Percentiles rank a stretch among this genome's conserved stretches.
phyloP scores from a whole-genome alignment of 2,113 vertebrate genomes.

The Rynchops niger region DNA sequence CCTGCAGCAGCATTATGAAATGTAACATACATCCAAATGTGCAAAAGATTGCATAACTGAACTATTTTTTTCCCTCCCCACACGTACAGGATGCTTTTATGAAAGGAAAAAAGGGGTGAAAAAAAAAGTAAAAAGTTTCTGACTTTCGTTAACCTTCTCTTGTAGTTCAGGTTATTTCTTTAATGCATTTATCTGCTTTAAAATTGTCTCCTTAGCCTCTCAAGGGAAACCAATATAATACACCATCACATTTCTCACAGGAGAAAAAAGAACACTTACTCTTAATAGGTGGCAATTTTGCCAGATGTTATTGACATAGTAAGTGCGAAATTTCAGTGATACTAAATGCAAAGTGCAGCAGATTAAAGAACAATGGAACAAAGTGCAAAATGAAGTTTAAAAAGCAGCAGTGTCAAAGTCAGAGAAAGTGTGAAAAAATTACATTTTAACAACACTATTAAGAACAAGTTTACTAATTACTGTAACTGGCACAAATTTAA shows the following conservation, averaged over 20 bases:
- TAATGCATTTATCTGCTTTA: slow-evolving; percentile 87
- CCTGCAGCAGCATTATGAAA: not conserved
- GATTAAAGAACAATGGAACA: slow-evolving; percentile 94
- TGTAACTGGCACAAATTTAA: slow-evolving; percentile 73
- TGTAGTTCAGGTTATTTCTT: slow-evolving; percentile 83
- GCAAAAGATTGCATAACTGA: not conserved
- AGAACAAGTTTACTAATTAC: slow-evolving; percentile 83
- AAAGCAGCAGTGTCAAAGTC: slow-evolving; percentile 83
- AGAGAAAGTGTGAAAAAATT: slow-evolving; percentile 81
- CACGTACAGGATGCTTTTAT: not conserved
- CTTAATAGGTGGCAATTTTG: slow-evolving; percentile 98
- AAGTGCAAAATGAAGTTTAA: slow-evolving; percentile 84
- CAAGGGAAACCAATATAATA: slow-evolving; percentile 86
- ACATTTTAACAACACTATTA: slow-evolving; percentile 75
- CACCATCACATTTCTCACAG: slow-evolving; percentile 85
- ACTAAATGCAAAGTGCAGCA: slow-evolving; percentile 95
- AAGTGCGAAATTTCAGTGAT: slow-evolving; percentile 94
- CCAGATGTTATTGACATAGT: slow-evolving; percentile 99
- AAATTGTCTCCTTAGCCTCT: slow-evolving; percentile 87
- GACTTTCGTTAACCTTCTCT: slow-evolving; percentile 83
- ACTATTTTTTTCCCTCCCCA: not conserved
- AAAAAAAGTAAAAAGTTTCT: slow-evolving; percentile 73
- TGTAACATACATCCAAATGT: not conserved
- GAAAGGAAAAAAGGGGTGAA: not conserved
- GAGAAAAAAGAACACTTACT: slow-evolving; percentile 94